Percentiles rank a stretch among this genome's conserved stretches.
phyloP scores from a whole-genome alignment of 2,888 invertebrate species.

The Scaptomyza flava region DNA sequence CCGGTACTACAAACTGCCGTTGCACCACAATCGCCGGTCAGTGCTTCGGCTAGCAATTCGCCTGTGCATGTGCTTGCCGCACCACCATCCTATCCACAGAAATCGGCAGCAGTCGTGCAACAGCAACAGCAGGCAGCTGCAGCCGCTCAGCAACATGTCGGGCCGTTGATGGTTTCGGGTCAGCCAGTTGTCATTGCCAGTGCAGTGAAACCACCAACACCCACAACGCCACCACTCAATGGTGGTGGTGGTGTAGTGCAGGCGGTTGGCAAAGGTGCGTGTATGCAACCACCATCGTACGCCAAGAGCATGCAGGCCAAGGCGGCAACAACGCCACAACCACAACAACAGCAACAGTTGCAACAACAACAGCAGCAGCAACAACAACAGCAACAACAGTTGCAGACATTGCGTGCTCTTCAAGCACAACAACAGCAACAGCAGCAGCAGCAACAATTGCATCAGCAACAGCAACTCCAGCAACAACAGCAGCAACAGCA shows the following conservation, averaged over 20 bases:
- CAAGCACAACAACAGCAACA: constrained; percentile 57
- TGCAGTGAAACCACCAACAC: constrained; percentile 85
- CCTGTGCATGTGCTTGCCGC: constrained; percentile 86
- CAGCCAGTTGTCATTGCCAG: constrained; percentile 61
- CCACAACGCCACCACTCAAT: constrained; percentile 85
- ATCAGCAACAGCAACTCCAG: constrained; percentile 6
- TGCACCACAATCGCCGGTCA: constrained; percentile 92
- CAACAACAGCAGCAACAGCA: constrained; percentile 23
- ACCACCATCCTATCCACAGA: constrained; percentile 93
- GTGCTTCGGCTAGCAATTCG: constrained; percentile 85
- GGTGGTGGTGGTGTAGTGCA: constrained; percentile 83
- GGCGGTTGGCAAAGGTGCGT: constrained; percentile 87
- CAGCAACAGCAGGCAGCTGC: constrained; percentile 85
- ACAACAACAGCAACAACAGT: constrained; percentile 63
- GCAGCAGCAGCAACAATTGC: constrained; percentile 52
- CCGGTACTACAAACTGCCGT: constrained; percentile 97
- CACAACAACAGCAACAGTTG: constrained; percentile 75
- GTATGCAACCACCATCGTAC: constrained; percentile 96
- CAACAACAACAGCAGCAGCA: constrained; percentile 67
- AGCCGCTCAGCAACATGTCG: constrained; percentile 85
- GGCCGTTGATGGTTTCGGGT: constrained; percentile 22
- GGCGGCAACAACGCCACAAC: constrained; percentile 84
- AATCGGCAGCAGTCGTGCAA: constrained; percentile 84
- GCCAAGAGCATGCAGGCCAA: constrained; percentile 94
- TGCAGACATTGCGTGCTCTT: constrained; percentile 61